Evolutionary conservation across 2,113 vertebrate genomes (phyloP), one percentile per base, ranked within the genome.

Genomic region (Platichthys stellatus): DNA sequence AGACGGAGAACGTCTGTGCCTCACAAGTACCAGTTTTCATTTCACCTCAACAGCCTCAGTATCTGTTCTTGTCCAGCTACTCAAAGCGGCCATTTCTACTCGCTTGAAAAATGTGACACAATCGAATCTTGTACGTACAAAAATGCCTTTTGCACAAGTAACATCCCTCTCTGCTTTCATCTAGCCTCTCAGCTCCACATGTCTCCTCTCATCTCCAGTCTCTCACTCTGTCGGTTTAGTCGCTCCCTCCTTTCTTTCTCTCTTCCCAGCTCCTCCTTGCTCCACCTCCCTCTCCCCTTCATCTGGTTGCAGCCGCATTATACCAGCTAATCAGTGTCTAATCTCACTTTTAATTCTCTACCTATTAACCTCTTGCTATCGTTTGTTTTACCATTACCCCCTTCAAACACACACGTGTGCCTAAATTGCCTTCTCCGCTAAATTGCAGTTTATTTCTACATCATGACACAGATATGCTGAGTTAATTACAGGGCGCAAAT

Each of bases 351-450:
- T 92, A 93, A 93, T 94, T 93, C 84, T 65, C 85, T 90, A 85
- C 90, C 83, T 84, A 94, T 94, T 94, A 95, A 94, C 91, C 92
- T 94, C 88, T 83, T 85, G 83, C 84, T 89, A 89, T 87, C 68
- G 56, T 93, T 94, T 94, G 92, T 93, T 94, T 92, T 93, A 92
- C 88, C 87, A 91, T 93, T 92, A 92, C 83, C 86, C 82, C 63
- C 47, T 79, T 56, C 63, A 60, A 59, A 83, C 62, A 28, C 69
- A 49, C 72, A 74, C 74, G n/a, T 0, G 40, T 43, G 43, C 68
- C 69, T 75, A 89, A 93, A 93, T 91, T 93, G 91, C 89, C 90
- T 91, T 90, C 89, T 81, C 82, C 76, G 82, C 89, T 90, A 89
- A 93, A 93, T 93, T 90, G 86, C 74, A 61, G 86, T 92, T 92